A percentile compares a stretch with the other conserved stretches of the same genome.
phyloP scores from a whole-genome alignment of 2,797 vertebrate species.

The Protosalanx chinensis region DNA sequence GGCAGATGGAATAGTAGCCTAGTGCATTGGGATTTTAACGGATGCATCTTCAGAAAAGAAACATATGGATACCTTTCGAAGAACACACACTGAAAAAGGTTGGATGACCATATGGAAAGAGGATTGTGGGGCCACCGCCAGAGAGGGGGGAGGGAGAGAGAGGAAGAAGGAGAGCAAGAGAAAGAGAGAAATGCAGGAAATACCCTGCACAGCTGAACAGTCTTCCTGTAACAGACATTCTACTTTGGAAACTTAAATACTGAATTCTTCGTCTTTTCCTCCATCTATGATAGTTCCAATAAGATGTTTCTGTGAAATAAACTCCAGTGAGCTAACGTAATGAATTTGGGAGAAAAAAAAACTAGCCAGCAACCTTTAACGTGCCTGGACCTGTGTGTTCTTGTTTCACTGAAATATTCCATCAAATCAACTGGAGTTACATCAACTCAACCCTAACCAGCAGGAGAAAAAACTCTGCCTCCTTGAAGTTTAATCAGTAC shows the following conservation, averaged over 20 bases:
- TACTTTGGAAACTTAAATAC: background rate
- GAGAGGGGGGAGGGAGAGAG: constrained; percentile 14
- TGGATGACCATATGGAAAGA: constrained; percentile 45
- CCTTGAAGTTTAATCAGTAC: constrained; percentile 6
- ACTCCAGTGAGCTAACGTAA: background rate
- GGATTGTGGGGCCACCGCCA: constrained; percentile 32
- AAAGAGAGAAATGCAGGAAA: constrained; percentile 4
- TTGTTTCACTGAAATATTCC: background rate
- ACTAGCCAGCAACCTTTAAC: background rate
- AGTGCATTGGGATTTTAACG: constrained; percentile 32
- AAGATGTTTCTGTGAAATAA: background rate
- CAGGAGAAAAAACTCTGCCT: background rate
- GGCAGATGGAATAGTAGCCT: constrained; percentile 42
- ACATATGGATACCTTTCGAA: constrained; percentile 40
- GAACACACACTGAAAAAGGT: constrained; percentile 22
- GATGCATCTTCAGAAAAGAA: constrained; percentile 40
- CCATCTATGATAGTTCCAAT: background rate
- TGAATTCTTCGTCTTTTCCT: background rate
- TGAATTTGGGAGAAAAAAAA: constrained; percentile 1
- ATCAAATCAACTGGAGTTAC: background rate
- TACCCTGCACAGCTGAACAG: constrained; percentile 11
- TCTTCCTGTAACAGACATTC: background rate
- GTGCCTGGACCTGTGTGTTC: background rate
- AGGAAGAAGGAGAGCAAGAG: background rate
- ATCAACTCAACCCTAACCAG: background rate